Conservation (phyloP, 2,888 invertebrate genomes). For the Philaethria dido region DNA sequence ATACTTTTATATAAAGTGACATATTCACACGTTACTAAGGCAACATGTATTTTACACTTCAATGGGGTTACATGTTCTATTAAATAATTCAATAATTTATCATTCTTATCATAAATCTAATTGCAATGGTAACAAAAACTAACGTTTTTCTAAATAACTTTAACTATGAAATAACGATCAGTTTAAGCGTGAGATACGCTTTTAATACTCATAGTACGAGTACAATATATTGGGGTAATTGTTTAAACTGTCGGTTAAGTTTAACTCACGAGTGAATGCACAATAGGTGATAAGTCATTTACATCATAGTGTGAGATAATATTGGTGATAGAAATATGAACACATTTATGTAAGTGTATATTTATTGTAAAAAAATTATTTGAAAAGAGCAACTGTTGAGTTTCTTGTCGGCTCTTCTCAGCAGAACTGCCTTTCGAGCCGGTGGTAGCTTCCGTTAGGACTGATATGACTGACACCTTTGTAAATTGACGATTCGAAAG, state of each 20-base stretch:
- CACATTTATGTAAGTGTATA: background rate
- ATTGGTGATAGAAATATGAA: constrained; percentile 16
- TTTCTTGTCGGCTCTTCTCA: too few species aligned
- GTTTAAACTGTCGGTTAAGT: constrained; percentile 21
- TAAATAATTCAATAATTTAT: background rate
- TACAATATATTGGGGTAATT: constrained; percentile 24
- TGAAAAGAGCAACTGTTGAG: too few species aligned
- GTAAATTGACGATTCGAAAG: too few species aligned
- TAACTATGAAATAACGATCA: constrained; percentile 14
- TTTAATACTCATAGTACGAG: too few species aligned
- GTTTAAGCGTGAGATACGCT: constrained; percentile 17
- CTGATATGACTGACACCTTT: too few species aligned
- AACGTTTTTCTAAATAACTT: constrained; percentile 16
- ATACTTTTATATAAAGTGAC: too few species aligned
- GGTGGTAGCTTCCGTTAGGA: too few species aligned
- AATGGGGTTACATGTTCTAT: too few species aligned
- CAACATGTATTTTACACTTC: too few species aligned
- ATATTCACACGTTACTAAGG: too few species aligned
- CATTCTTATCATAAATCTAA: background rate
- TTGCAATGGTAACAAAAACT: background rate
- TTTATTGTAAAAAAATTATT: too few species aligned
- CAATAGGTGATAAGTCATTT: constrained; percentile 13
- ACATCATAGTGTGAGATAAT: constrained; percentile 31
- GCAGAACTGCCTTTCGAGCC: too few species aligned
- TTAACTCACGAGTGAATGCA: constrained; percentile 15